These are phyloP conservation scores for Siniperca undulata DNA, from an alignment of 2,797 vertebrate species.

Conservation along the genomic window DNA sequence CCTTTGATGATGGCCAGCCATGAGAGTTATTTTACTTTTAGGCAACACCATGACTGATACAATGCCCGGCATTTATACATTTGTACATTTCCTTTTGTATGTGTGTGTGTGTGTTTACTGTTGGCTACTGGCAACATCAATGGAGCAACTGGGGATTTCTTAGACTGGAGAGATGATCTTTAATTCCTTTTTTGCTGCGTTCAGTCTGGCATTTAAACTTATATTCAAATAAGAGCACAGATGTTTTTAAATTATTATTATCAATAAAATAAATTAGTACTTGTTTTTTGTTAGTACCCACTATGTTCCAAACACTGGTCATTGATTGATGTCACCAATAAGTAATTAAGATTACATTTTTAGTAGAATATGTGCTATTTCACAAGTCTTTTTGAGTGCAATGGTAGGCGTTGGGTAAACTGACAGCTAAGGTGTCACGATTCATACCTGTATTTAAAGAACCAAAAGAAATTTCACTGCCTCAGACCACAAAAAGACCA, in stretches of 20 bases:
- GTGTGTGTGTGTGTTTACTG: neutral
- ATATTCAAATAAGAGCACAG: neutral
- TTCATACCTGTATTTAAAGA: no score
- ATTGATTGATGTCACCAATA: neutral
- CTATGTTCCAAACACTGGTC: neutral
- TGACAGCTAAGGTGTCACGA: no score
- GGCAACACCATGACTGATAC: neutral
- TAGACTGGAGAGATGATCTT: neutral
- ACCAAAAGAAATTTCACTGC: no score
- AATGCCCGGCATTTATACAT: neutral
- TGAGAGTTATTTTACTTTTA: neutral
- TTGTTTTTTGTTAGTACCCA: neutral
- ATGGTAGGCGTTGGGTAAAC: no score
- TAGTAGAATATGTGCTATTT: no score
- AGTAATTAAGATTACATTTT: neutral
- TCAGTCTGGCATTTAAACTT: neutral
- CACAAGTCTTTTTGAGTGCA: no score
- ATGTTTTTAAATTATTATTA: neutral
- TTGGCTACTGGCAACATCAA: neutral
- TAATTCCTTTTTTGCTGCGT: neutral
- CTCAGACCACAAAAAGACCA: no score
- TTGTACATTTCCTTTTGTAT: neutral
- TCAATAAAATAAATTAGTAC: neutral
- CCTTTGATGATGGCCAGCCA: neutral
- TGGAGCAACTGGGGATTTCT: neutral